Evolutionary conservation across 1,140 invertebrate species (phyloP).

Genomic region (Rhyacophila brunnea): DNA sequence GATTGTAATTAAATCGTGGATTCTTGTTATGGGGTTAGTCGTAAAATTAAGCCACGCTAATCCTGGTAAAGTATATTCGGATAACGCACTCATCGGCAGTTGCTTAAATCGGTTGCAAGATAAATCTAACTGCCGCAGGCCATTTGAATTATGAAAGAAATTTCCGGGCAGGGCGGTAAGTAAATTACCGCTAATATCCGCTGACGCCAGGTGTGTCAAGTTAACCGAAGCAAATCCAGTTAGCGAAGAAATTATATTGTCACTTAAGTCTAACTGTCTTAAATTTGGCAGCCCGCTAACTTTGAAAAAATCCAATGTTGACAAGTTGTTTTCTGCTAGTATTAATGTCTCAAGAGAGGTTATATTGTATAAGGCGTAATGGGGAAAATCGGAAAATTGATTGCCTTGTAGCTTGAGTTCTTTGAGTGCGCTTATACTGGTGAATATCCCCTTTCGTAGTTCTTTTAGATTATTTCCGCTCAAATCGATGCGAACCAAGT

Average conservation of each 20-base stretch:
- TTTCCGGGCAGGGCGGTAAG: conserved; percentile 76
- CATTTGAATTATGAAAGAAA: conserved; percentile 72
- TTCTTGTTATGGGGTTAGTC: conserved; percentile 68
- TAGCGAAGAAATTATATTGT: conserved; percentile 73
- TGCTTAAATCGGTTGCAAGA: conserved; percentile 79
- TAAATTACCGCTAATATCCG: conserved; percentile 74
- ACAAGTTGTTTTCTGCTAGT: conserved; percentile 69
- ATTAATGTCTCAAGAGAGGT: conserved; percentile 72
- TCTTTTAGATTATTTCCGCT: conserved; percentile 65
- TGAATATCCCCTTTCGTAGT: conserved; percentile 67
- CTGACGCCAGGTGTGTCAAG: conserved; percentile 66
- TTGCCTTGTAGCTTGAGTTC: conserved; percentile 75
- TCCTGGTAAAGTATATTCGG: conserved; percentile 69
- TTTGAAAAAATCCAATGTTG: conserved; percentile 72
- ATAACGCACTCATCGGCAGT: conserved; percentile 76
- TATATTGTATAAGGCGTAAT: conserved; percentile 71
- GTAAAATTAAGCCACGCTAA: conserved; percentile 78
- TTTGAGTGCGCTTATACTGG: conserved; percentile 66
- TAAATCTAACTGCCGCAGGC: conserved; percentile 73
- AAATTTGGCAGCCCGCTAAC: conserved; percentile 71
- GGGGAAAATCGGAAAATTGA: conserved; percentile 70
- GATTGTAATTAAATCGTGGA: conserved; percentile 62
- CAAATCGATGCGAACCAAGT: conserved; percentile 70
- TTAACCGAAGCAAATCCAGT: conserved; percentile 75
- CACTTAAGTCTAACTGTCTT: conserved; percentile 69